Evolutionary conservation across 2,797 vertebrate species (phyloP).

Genomic region (Alca torda): DNA sequence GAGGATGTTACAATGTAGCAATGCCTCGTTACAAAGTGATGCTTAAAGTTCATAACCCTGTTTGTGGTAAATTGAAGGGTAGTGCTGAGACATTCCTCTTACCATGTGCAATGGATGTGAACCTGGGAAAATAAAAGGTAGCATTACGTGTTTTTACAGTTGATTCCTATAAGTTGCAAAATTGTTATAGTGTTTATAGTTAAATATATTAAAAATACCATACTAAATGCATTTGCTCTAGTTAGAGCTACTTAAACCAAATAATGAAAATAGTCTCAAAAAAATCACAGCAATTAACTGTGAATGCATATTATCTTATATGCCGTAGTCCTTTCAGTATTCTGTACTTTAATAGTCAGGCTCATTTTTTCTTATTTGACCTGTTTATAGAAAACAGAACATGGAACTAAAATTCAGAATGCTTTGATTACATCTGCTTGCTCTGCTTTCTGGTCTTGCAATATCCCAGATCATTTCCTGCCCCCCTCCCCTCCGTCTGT

Average conservation of each 20-base stretch:
- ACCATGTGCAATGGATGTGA: neutral
- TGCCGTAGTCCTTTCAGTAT: neutral
- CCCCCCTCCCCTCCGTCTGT: accelerated
- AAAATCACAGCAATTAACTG: neutral
- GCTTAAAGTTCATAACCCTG: neutral
- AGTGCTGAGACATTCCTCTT: neutral
- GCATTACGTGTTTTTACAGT: neutral
- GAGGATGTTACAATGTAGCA: neutral
- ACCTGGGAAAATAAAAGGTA: neutral
- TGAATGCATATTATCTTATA: neutral
- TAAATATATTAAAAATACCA: neutral
- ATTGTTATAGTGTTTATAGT: neutral
- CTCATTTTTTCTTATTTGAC: neutral
- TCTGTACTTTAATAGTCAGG: neutral
- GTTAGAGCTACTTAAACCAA: neutral
- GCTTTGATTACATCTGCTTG: neutral
- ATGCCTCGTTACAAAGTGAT: neutral
- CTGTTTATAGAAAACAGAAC: neutral
- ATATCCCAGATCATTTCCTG: neutral
- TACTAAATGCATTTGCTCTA: neutral
- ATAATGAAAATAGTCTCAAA: neutral
- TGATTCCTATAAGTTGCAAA: neutral
- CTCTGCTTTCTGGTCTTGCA: neutral
- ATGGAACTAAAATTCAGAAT: neutral
- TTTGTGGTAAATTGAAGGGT: neutral